These are phyloP conservation scores for Ceramica pisi DNA, from an alignment of 2,888 invertebrate species.

Conservation along the genomic window DNA sequence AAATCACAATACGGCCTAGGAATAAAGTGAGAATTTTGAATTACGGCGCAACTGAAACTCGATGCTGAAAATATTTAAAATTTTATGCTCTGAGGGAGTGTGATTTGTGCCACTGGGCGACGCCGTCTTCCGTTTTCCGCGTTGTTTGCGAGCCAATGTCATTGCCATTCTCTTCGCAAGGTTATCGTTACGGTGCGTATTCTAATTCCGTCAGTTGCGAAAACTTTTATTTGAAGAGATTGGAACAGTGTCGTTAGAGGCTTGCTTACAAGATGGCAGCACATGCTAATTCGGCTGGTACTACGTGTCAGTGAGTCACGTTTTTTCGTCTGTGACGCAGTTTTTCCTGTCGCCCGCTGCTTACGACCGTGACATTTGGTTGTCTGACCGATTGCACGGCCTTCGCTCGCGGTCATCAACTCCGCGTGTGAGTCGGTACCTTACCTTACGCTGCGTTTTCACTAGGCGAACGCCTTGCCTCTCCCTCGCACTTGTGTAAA, in stretches of 20 bases:
- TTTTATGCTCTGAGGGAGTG: slow-evolving; percentile 53
- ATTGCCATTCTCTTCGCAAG: slow-evolving; percentile 85
- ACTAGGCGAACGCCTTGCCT: slow-evolving; percentile 71
- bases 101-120: slow-evolving; percentile 71
- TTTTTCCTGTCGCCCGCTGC: slow-evolving; percentile 83
- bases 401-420: slow-evolving; percentile 90
- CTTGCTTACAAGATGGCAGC: slow-evolving; percentile 69
- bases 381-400: slow-evolving; percentile 90
- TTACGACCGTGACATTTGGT: slow-evolving; percentile 89
- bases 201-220: slow-evolving; percentile 70
- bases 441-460: slow-evolving; percentile 80
- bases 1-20: slow-evolving; percentile 80
- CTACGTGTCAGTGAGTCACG: slow-evolving; percentile 79
- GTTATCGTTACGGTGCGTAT: slow-evolving; percentile 72
- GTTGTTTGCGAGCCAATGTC: slow-evolving; percentile 84
- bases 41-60: slow-evolving; percentile 59
- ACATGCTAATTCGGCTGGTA: slow-evolving; percentile 65
- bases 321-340: slow-evolving; percentile 88
- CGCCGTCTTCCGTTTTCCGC: slow-evolving; percentile 81
- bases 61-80: slow-evolving; percentile 60
- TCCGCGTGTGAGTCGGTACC: slow-evolving; percentile 82
- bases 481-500: slow-evolving; percentile 73
- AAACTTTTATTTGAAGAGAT: slow-evolving; percentile 67
- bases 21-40: slow-evolving; percentile 68
- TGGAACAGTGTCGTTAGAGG: slow-evolving; percentile 42